phyloP scores from a whole-genome alignment of 2,888 invertebrate genomes.

The Osedax fenrisi region DNA sequence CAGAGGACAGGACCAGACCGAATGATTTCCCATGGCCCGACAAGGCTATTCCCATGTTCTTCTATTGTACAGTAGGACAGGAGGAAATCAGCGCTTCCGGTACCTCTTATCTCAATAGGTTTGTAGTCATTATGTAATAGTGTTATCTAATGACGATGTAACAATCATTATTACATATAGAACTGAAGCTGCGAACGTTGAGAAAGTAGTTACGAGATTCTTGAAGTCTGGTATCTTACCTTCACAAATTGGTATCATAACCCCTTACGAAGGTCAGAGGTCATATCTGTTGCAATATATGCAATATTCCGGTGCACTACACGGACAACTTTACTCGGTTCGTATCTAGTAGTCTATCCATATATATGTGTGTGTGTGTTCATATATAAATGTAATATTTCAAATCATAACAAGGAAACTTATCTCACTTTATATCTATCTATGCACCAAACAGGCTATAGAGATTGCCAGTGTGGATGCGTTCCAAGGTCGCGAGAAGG shows the following conservation, averaged over 20 bases:
- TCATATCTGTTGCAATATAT: slow-evolving; percentile 92
- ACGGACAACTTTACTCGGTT: slow-evolving; percentile 74
- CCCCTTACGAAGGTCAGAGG: slow-evolving; percentile 94
- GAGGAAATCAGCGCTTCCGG: slow-evolving; percentile 98
- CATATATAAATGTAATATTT: not conserved
- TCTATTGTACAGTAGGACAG: slow-evolving; percentile 85
- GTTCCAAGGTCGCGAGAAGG: slow-evolving; percentile 96
- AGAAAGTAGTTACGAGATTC: slow-evolving; percentile 89
- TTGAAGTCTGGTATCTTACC: slow-evolving; percentile 86
- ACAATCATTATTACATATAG: too few species aligned
- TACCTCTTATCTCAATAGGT: slow-evolving; percentile 82
- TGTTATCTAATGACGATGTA: too few species aligned
- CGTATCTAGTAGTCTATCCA: not conserved
- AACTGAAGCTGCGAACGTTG: slow-evolving; percentile 95
- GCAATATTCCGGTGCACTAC: slow-evolving; percentile 93
- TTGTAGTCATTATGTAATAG: not conserved
- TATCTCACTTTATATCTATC: too few species aligned
- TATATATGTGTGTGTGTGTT: not conserved
- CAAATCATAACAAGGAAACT: not conserved
- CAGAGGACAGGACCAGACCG: slow-evolving; percentile 75
- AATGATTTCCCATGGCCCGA: slow-evolving; percentile 88
- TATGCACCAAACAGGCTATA: too few species aligned
- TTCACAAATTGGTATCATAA: slow-evolving; percentile 88
- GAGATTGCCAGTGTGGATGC: slow-evolving; percentile 99
- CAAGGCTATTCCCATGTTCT: slow-evolving; percentile 92